Conservation (phyloP, 1,140 invertebrate species). For the Akabosia matsudoensis region DNA sequence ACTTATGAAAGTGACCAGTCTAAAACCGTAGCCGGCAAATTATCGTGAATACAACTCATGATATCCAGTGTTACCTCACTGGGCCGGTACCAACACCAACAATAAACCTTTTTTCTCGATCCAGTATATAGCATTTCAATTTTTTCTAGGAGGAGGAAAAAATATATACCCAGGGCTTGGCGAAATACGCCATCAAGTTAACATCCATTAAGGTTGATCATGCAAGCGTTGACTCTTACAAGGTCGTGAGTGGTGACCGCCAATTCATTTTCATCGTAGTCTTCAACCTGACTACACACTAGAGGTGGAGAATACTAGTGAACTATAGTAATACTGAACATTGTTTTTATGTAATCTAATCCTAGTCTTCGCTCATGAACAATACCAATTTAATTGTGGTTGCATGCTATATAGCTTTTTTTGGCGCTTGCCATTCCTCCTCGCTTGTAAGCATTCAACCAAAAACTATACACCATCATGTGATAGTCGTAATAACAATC, state of each 20-base stretch:
- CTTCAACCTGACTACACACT: too few species aligned
- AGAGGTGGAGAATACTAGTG: too few species aligned
- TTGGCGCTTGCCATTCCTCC: not conserved
- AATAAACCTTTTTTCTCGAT: not conserved
- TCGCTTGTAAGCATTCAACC: not conserved
- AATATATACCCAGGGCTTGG: not conserved
- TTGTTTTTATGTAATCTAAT: not conserved
- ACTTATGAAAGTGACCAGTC: not conserved
- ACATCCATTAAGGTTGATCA: not conserved
- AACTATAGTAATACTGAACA: not conserved
- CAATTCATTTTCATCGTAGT: not conserved
- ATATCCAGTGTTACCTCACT: not conserved
- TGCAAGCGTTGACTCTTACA: not conserved
- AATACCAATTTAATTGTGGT: slow-evolving; percentile 4
- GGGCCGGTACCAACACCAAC: not conserved
- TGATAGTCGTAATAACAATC: not conserved
- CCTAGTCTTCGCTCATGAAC: not conserved
- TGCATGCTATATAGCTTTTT: not conserved
- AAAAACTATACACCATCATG: slow-evolving; percentile 1
- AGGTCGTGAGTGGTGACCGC: not conserved
- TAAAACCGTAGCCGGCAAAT: not conserved
- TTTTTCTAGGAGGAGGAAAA: too few species aligned
- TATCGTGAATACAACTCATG: not conserved
- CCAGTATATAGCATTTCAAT: not conserved
- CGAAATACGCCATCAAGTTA: not conserved